Base-by-base conservation (phyloP, 2,113 vertebrate genomes). In the Syrrhaptes paradoxus region DNA sequence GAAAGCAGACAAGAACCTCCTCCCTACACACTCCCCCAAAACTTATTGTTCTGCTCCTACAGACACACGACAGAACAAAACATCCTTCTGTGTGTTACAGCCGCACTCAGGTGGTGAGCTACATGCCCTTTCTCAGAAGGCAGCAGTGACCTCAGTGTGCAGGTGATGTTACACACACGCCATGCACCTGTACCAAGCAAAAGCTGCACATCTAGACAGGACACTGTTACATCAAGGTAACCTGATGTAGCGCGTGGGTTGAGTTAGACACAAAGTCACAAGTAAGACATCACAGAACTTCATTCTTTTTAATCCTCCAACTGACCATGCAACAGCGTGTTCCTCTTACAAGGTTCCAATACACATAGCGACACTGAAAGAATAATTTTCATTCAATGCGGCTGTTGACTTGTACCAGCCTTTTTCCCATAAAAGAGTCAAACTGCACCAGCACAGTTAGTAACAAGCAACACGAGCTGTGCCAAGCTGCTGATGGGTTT, bases 321-420 rank as follows among this genome's bases (percentile, higher is more conserved):
- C 63, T 17, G 6, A 73, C 5, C 55, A 55, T 14, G 13, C 38
- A 55, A 38, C 14, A 29, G 19, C 1, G 8, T 24, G 12, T 25
- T 67, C 5, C 9, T 63, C 16, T 61, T 16, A 45, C 15, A 31
- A 49, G 18, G 13, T 41, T 62, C 10, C 66, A 19, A 9, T 5
- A 7, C 3, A 8, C 0, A 0, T 5, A 72, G 25, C 17, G 38
- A 21, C 0, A 0, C 26, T 26, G 43, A 59, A 63, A n/a, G 17
- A 80, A 25, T 0, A 54, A 5, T 5, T 79, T 41, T 32, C 14
- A 2, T 43, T 24, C 52, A 57, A 49, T 7, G 25, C 10, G 21
- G 41, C 41, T 90, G 8, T 46, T 63, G 29, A 43, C 18, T 62
- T 28, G 6, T 9, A 36, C 26, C 46, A 66, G 17, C 11, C 10